Conservation (phyloP, 2,113 vertebrate genomes). For the Falco punctatus region DNA sequence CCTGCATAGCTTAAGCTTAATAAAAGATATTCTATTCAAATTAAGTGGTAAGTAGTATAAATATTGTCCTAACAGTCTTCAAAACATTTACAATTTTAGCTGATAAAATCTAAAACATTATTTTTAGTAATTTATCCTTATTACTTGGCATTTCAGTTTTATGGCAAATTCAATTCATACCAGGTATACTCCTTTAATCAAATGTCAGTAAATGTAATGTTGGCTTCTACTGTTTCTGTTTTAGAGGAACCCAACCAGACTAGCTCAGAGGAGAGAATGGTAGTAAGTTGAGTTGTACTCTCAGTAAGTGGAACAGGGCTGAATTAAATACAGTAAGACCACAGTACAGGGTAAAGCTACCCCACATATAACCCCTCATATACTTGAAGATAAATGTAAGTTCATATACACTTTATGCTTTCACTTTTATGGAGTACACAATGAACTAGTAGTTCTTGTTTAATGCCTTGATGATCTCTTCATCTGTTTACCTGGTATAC, state of each 20-base stretch:
- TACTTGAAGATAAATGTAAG: not conserved
- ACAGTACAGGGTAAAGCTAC: not conserved
- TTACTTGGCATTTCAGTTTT: constrained; percentile 2
- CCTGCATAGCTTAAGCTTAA: not conserved
- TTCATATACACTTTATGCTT: not conserved
- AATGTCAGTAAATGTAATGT: constrained; percentile 22
- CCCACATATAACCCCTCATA: not conserved
- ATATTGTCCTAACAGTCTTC: not conserved
- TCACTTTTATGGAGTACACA: not conserved
- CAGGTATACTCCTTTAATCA: not conserved
- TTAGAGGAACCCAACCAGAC: constrained; percentile 21
- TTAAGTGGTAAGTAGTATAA: not conserved
- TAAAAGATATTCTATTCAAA: constrained; percentile 24
- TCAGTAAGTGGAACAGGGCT: not conserved
- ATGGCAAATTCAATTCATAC: not conserved
- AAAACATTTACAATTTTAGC: not conserved
- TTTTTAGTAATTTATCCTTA: not conserved
- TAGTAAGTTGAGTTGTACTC: constrained; percentile 4
- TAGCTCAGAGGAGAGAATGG: not conserved
- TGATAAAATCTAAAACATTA: not conserved
- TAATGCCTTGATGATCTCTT: not conserved
- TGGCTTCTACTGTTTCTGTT: constrained; percentile 33
- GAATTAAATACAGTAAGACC: not conserved
- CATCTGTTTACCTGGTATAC: not conserved
- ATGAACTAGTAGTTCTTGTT: not conserved